These are phyloP conservation scores for Crotalus adamanteus DNA, from an alignment of 2,797 vertebrate species.

Conservation along the genomic window DNA sequence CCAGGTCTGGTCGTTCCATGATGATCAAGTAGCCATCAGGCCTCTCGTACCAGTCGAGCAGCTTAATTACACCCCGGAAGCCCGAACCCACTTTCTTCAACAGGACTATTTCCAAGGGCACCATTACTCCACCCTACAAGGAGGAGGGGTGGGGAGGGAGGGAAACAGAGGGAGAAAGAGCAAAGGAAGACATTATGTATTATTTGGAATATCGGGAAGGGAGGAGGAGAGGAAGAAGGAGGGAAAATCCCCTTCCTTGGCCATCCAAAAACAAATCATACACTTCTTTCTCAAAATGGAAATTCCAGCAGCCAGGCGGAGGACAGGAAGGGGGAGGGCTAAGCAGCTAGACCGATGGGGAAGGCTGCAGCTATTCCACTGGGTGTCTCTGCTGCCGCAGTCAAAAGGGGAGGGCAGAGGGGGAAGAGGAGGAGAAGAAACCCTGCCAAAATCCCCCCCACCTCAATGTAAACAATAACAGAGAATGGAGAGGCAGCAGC, in stretches of 20 bases:
- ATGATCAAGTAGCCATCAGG: conserved; percentile 92
- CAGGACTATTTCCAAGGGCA: conserved; percentile 91
- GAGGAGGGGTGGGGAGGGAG: background rate
- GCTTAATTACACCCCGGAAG: conserved; percentile 90
- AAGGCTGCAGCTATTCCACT: conserved; percentile 11
- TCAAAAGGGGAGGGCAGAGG: conserved; percentile 52
- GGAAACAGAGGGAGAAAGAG: background rate
- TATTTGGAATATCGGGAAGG: background rate
- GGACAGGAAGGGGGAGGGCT: background rate
- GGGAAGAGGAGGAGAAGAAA: conserved; percentile 27
- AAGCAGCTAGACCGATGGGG: background rate
- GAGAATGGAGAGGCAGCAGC: background rate
- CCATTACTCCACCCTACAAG: conserved; percentile 82
- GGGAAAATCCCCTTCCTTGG: conserved; percentile 14
- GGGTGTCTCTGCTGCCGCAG: conserved; percentile 52
- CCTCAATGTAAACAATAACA: conserved; percentile 47
- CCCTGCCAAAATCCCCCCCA: conserved; percentile 43
- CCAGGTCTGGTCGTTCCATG: conserved; percentile 92
- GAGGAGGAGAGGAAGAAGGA: background rate
- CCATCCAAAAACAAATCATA: conserved; percentile 4
- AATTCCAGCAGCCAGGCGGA: conserved; percentile 5
- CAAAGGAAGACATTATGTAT: conserved; percentile 1
- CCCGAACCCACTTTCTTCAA: conserved; percentile 92
- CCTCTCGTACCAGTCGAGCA: conserved; percentile 95
- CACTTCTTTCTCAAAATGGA: background rate